A percentile compares a stretch with the other conserved stretches of the same genome.
phyloP scores from a whole-genome alignment of 1,140 invertebrate genomes.

The Drosophila ercepeae region DNA sequence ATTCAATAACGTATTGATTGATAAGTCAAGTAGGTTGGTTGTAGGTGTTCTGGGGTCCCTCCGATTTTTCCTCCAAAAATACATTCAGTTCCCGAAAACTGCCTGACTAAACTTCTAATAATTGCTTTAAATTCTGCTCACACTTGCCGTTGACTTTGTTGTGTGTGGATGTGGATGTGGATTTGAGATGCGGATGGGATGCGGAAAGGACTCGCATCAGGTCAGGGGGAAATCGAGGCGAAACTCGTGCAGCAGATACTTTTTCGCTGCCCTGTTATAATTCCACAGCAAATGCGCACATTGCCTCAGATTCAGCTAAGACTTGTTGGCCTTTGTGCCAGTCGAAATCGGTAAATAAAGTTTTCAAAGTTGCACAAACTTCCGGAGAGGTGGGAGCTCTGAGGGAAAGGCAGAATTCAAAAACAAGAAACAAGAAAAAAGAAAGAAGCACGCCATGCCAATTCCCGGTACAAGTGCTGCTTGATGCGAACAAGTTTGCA shows the following conservation, averaged over 20 bases:
- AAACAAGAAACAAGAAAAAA: slow-evolving; percentile 5
- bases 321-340: slow-evolving; percentile 46
- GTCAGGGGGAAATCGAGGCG: slow-evolving; percentile 3
- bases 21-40: neutral
- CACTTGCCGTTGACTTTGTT: slow-evolving; percentile 32
- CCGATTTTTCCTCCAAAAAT: neutral
- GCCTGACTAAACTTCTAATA: slow-evolving; percentile 43
- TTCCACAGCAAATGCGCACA: slow-evolving; percentile 52
- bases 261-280: slow-evolving; percentile 53
- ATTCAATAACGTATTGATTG: slow-evolving; percentile 1
- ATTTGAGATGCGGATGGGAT: slow-evolving; percentile 4
- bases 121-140: slow-evolving; percentile 41
- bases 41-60: no score
- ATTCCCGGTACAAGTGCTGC: slow-evolving; percentile 55
- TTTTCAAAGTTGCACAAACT: slow-evolving; percentile 70
- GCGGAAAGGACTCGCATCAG: slow-evolving; percentile 19
- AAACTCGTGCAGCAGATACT: slow-evolving; percentile 47
- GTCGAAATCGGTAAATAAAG: slow-evolving; percentile 66
- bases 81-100: slow-evolving; percentile 5
- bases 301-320: slow-evolving; percentile 11
- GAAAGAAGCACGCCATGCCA: slow-evolving; percentile 29
- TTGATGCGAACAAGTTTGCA: slow-evolving; percentile 45
- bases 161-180: neutral
- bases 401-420: neutral
- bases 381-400: slow-evolving; percentile 14